Evolutionary conservation across 2,113 vertebrate genomes (phyloP), one percentile per base, ranked within the genome.

Genomic region (Bos javanicus): DNA sequence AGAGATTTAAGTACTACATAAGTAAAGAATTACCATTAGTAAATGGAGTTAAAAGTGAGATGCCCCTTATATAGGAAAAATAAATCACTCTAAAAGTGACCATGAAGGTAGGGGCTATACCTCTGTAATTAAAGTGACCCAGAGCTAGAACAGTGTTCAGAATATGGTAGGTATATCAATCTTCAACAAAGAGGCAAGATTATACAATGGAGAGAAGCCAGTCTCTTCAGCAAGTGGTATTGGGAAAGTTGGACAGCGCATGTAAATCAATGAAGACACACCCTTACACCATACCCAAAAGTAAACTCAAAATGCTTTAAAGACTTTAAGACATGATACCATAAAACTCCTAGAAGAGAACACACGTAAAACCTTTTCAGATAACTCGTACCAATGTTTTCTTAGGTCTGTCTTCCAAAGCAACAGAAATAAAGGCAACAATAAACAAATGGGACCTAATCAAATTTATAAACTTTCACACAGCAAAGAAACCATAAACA

Each of bases 21-120:
- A 91, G 26, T 50, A 16, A 4, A 43, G 9, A 76, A 21, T 92
- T 84, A 78, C 62, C 33, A 76, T 54, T 48, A 39, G 39, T 87
- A 96, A 91, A 94, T 48, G 19, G 12, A 96, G 28, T n/a, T 81
- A 60, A 82, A n/a, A n/a, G 23, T 33, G 62, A 97, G 81, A 87
- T 36, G 6, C 9, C 23, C 48, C 54, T 86, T 30, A 94, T 76
- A 54, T 28, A 59, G 60, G 1, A 90, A 83, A 88, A 90, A 48
- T 3, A 60, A 25, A 80, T 33, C 52, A 57, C 17, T 91, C 78
- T 82, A 54, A 81, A 84, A 7, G 50, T 50, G 43, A 81, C 30
- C 12, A 87, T 16, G 33, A 92, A 86, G 78, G 28, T 5, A 86
- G 30, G 33, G 48, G 90, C 36, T 33, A 78, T 6, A 56, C 4